These are phyloP conservation scores for Gobionotothen gibberifrons DNA, from an alignment of 2,797 vertebrate genomes.

Conservation along the genomic window DNA sequence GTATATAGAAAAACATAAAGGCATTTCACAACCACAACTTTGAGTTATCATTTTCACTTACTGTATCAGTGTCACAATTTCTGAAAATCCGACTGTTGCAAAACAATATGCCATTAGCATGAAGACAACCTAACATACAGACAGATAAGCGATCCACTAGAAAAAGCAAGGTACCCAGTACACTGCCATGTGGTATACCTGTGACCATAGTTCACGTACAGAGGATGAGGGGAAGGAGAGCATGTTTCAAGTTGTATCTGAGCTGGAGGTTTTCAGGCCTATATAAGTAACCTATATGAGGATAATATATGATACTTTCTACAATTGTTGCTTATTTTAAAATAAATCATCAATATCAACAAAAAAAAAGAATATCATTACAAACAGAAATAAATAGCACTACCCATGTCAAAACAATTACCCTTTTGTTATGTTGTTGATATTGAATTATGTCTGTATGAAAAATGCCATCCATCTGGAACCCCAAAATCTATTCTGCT, in stretches of 20 bases:
- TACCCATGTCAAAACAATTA: constrained; percentile 9
- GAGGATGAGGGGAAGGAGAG: neutral
- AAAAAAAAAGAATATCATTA: neutral
- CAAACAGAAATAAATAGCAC: neutral
- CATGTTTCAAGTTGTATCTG: neutral
- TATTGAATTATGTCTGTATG: constrained; percentile 7
- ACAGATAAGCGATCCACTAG: neutral
- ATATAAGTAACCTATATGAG: too few species aligned
- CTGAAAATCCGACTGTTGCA: neutral
- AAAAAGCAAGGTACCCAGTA: neutral
- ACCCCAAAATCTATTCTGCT: constrained; percentile 1
- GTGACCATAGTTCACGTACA: too few species aligned
- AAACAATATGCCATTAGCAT: too few species aligned
- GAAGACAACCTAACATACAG: too few species aligned
- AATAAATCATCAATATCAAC: neutral
- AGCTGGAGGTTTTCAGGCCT: neutral
- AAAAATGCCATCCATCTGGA: constrained; percentile 18
- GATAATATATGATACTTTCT: too few species aligned
- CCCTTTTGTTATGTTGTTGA: constrained; percentile 8
- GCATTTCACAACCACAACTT: neutral
- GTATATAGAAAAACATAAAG: neutral
- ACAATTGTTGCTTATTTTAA: too few species aligned
- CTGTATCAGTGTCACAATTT: neutral
- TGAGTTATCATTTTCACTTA: constrained; percentile 3
- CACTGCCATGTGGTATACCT: constrained; percentile 6